Percentiles rank a stretch among this genome's conserved stretches.
Evolutionary conservation across 2,113 vertebrate genomes (phyloP).

Genomic region (Sakesphorus luctuosus): DNA sequence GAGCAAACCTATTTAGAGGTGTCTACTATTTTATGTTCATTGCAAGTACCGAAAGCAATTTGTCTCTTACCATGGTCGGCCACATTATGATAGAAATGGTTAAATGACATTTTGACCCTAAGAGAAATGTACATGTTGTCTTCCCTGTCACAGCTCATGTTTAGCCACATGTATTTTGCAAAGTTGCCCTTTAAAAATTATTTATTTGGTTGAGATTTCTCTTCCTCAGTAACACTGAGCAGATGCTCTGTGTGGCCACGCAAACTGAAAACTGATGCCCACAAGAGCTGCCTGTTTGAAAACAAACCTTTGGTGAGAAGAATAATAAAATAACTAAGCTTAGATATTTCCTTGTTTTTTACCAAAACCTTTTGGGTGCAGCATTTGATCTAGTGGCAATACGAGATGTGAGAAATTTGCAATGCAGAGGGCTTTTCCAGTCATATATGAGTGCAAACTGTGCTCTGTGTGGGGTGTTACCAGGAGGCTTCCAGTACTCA

Average conservation of each 20-base stretch:
- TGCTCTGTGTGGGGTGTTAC: background rate
- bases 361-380: background rate
- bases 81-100: background rate
- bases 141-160: background rate
- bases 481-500: background rate
- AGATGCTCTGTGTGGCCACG: background rate
- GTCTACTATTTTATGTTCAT: background rate
- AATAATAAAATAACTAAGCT: background rate
- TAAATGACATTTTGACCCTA: background rate
- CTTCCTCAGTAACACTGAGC: background rate
- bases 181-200: background rate
- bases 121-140: background rate
- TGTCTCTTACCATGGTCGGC: fast-evolving
- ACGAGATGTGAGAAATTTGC: background rate
- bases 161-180: background rate
- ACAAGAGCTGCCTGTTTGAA: background rate
- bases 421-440: background rate
- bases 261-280: background rate
- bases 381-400: background rate
- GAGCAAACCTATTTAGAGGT: background rate
- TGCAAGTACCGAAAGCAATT: background rate
- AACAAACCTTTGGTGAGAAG: background rate
- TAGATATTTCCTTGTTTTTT: background rate
- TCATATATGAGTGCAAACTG: background rate
- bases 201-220: background rate